These are phyloP conservation scores for Malurus melanocephalus DNA, from an alignment of 2,113 vertebrate species.

Conservation along the genomic window DNA sequence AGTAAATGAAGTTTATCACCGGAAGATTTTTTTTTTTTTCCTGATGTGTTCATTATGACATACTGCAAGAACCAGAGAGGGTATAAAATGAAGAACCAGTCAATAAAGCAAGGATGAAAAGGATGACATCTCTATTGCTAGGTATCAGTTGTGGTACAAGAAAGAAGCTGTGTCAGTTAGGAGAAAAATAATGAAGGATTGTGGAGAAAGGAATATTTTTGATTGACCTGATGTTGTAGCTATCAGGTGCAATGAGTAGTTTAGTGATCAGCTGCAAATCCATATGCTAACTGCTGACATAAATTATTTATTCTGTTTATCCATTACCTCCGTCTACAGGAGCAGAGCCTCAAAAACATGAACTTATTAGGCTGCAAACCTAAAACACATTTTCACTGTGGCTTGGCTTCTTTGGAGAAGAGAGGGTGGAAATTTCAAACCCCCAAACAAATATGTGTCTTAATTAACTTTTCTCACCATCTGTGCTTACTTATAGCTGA, in stretches of 20 bases:
- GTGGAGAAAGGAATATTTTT: background rate
- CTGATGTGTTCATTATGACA: background rate
- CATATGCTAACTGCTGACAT: conserved; percentile 35
- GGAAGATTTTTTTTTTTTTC: background rate
- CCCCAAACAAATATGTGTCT: conserved; percentile 60
- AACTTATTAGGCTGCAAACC: conserved; percentile 19
- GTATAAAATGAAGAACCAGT: background rate
- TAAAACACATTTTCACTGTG: conserved; percentile 25
- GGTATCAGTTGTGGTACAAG: background rate
- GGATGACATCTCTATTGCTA: background rate
- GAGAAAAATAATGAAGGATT: background rate
- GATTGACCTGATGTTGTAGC: background rate
- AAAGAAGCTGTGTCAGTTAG: background rate
- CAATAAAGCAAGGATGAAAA: background rate
- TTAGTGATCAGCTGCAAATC: conserved; percentile 6
- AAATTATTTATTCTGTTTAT: conserved; percentile 46
- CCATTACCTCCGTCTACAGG: conserved; percentile 34
- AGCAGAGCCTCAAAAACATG: conserved; percentile 24
- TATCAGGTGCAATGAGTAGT: conserved; percentile 8
- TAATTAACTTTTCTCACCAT: conserved; percentile 51
- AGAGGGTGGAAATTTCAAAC: conserved; percentile 47
- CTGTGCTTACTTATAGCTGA: conserved; percentile 59
- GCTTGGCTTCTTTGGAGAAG: conserved; percentile 14
- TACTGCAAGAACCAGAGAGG: background rate
- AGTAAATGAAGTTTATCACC: background rate